Percentiles rank a stretch among this genome's conserved stretches.
These are phyloP conservation scores for Dyspetes luteomarginatus DNA, from an alignment of 2,888 invertebrate species.

Conservation along the genomic window DNA sequence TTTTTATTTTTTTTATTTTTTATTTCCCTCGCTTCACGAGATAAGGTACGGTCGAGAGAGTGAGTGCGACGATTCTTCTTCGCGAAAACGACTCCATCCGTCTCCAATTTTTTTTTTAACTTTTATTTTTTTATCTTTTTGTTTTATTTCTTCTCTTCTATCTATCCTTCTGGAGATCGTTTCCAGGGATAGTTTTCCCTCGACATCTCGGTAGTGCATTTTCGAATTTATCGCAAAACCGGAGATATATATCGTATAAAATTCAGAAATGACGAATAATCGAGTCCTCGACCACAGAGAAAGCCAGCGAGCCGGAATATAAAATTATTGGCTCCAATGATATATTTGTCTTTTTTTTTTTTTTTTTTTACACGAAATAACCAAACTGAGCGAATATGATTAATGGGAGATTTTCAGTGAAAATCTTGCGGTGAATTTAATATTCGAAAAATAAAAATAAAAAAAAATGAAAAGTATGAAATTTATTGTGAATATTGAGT, in stretches of 20 bases:
- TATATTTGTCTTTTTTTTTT: not conserved
- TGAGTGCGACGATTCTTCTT: conserved; percentile 13
- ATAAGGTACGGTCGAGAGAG: conserved; percentile 19
- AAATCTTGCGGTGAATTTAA: no score
- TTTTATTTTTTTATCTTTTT: conserved; percentile 9
- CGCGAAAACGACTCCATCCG: conserved; percentile 32
- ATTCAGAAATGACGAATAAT: conserved; percentile 34
- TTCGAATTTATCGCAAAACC: conserved; percentile 12
- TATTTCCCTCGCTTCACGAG: conserved; percentile 19
- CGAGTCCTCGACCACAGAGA: not conserved
- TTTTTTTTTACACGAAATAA: no score
- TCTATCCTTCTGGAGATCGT: conserved; percentile 22
- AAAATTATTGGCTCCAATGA: conserved; percentile 18
- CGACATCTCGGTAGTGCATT: conserved; percentile 15
- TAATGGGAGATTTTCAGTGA: no score
- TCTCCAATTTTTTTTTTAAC: not conserved
- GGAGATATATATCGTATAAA: not conserved
- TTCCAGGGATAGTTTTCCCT: not conserved
- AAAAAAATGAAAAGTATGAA: no score
- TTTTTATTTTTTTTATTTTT: no score
- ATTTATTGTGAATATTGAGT: no score
- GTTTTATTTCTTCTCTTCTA: not conserved
- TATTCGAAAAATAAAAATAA: no score
- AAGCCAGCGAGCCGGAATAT: not conserved
- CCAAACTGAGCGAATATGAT: no score